Conservation (phyloP, 2,113 vertebrate species). For the Chlamydotis undulata region DNA sequence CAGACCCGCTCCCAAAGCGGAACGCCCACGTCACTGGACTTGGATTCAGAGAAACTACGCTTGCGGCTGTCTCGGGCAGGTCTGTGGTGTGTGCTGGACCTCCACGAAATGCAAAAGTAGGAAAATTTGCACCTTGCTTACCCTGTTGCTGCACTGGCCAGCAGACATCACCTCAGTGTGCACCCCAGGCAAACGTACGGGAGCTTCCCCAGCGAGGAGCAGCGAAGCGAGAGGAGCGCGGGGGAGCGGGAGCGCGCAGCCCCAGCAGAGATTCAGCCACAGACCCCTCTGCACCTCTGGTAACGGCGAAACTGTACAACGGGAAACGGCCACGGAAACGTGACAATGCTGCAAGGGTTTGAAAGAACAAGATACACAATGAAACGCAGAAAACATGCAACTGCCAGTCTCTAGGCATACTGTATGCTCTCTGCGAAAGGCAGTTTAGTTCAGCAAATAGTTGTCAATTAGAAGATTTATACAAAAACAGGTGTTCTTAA, state of each 20-base stretch:
- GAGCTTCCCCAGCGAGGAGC: too few relatives aligned
- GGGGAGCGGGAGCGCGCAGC: neutral
- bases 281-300: fast-evolving
- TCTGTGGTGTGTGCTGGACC: neutral
- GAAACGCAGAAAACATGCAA: neutral
- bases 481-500: neutral
- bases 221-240: neutral
- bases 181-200: fast-evolving
- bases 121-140: neutral
- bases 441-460: neutral
- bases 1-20: neutral
- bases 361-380: too few relatives aligned
- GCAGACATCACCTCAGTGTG: fast-evolving
- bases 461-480: neutral
- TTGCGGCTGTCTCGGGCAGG: neutral
- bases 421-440: neutral
- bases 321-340: fast-evolving
- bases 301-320: fast-evolving
- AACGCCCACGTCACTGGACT: fast-evolving
- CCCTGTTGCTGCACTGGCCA: too few relatives aligned
- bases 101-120: neutral
- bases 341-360: too few relatives aligned
- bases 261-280: neutral
- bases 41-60: fast-evolving
- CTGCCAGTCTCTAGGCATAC: neutral